phyloP scores from a whole-genome alignment of 2,888 invertebrate species.

The Leucoptera coffeella region DNA sequence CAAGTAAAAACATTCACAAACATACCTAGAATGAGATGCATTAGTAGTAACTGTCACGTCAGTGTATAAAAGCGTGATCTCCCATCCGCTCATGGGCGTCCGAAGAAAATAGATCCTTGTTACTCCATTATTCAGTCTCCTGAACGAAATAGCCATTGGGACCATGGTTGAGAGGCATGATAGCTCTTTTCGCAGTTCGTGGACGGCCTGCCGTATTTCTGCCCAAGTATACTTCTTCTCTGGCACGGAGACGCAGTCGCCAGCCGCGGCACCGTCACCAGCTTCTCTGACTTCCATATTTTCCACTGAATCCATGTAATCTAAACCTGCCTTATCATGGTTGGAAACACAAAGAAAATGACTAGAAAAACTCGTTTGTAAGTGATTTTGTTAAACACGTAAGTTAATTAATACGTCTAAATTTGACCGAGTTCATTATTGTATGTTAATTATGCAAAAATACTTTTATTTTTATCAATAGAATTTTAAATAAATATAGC shows the following conservation, averaged over 20 bases:
- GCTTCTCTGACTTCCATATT: conserved; percentile 43
- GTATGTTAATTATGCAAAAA: too few species aligned
- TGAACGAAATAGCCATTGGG: conserved; percentile 76
- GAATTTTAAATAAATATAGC: too few species aligned
- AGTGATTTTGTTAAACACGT: too few species aligned
- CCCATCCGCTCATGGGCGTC: conserved; percentile 82
- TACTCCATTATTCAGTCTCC: conserved; percentile 70
- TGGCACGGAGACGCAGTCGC: conserved; percentile 23
- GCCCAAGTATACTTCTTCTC: conserved; percentile 63
- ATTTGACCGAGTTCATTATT: too few species aligned
- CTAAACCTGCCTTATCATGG: too few species aligned
- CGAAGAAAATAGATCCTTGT: conserved; percentile 86
- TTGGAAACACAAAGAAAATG: too few species aligned
- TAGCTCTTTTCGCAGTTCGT: conserved; percentile 72
- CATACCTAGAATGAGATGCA: conserved; percentile 44
- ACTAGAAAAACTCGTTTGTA: too few species aligned
- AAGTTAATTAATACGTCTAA: too few species aligned
- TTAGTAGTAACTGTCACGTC: conserved; percentile 65
- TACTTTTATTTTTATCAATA: too few species aligned
- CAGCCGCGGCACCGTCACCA: conserved; percentile 38
- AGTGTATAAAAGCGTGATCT: conserved; percentile 80
- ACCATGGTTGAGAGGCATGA: conserved; percentile 75
- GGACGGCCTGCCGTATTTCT: conserved; percentile 72
- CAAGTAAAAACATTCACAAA: too few species aligned
- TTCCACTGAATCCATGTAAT: conserved; percentile 18